Conservation (phyloP, 2,888 invertebrate species). For the Iselma pallidipennis region DNA sequence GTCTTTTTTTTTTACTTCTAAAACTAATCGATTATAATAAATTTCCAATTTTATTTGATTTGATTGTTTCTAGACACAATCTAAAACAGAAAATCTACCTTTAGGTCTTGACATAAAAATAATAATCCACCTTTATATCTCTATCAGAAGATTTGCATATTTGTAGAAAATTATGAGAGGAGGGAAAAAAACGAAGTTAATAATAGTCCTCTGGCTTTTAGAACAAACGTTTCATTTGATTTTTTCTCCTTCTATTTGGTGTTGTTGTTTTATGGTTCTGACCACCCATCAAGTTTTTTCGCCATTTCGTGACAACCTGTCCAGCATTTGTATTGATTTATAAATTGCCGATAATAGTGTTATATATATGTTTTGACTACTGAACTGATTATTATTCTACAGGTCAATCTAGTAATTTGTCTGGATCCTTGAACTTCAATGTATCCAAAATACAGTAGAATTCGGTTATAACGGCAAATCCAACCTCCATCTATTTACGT, state of each 20-base stretch:
- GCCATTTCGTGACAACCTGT: neutral
- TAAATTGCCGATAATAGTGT: constrained; percentile 1
- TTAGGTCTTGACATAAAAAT: neutral
- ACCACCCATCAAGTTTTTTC: neutral
- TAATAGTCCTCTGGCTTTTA: neutral
- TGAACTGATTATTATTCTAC: neutral
- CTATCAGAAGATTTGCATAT: neutral
- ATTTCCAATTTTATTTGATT: neutral
- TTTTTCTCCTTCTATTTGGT: neutral
- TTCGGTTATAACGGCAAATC: too few relatives aligned
- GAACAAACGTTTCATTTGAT: neutral
- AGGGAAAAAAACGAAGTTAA: neutral
- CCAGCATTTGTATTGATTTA: neutral
- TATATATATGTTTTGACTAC: neutral
- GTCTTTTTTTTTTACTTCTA: too few relatives aligned
- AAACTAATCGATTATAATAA: too few relatives aligned
- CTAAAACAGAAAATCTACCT: neutral
- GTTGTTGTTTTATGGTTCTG: neutral
- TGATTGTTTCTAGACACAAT: constrained; percentile 5
- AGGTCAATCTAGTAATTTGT: neutral
- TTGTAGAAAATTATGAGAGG: neutral
- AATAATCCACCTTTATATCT: neutral
- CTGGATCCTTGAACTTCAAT: neutral
- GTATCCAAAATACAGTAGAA: too few relatives aligned
- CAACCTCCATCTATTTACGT: too few relatives aligned